Conservation (phyloP, 2,113 vertebrate genomes). For the Podarcis cretensis region DNA sequence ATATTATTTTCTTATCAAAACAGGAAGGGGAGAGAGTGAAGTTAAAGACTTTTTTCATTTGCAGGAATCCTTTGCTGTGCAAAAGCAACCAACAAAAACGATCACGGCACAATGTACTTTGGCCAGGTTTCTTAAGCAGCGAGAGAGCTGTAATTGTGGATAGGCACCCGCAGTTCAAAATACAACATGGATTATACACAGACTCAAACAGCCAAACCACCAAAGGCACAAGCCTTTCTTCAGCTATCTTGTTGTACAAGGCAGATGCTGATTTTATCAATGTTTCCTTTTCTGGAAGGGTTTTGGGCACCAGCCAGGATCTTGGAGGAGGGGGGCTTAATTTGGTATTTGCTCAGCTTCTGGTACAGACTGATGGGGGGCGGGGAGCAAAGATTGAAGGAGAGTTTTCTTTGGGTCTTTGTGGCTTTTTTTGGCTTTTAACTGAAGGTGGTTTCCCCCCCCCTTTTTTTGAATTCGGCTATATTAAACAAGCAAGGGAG, state of each 20-base stretch:
- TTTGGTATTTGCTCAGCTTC: slow-evolving; percentile 26
- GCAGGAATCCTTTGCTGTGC: slow-evolving; percentile 40
- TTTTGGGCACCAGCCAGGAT: slow-evolving; percentile 39
- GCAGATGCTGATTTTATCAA: slow-evolving; percentile 32
- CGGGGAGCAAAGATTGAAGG: not conserved
- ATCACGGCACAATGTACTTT: not conserved
- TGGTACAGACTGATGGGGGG: not conserved
- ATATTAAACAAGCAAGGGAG: not conserved
- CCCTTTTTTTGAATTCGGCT: not conserved
- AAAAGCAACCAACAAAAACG: slow-evolving; percentile 43
- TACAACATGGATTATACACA: not conserved
- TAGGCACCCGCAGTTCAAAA: not conserved
- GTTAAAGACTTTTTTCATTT: not conserved
- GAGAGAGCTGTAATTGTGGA: slow-evolving; percentile 22
- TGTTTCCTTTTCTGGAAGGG: slow-evolving; percentile 19
- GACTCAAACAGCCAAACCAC: slow-evolving; percentile 13
- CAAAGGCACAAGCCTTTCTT: not conserved
- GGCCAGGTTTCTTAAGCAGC: slow-evolving; percentile 23
- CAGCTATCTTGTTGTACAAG: not conserved
- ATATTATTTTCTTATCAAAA: slow-evolving; percentile 40
- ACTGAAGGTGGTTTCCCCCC: not conserved
- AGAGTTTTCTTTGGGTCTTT: slow-evolving; percentile 8
- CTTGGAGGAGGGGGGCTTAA: slow-evolving; percentile 5
- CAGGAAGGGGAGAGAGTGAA: slow-evolving; percentile 46
- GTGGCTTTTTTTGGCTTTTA: not conserved